Evolutionary conservation across 2,888 invertebrate species (phyloP).

Genomic region (Cactoblastis cactorum): DNA sequence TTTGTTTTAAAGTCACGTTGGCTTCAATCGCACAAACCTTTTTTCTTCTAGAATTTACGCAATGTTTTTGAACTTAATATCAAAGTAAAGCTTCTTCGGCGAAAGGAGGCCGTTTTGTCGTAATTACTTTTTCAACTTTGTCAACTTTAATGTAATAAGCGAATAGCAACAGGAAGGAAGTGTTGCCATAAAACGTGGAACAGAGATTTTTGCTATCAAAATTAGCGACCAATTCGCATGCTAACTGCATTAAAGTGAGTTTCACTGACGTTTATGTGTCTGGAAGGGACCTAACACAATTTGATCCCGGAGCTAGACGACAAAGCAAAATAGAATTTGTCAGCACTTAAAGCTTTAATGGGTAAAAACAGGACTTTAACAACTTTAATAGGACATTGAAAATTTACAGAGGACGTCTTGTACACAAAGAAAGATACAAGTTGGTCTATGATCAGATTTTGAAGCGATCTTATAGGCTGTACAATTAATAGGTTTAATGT

Average conservation of each 20-base stretch:
- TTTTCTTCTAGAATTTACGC: no score
- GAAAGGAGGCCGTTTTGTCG: conserved; percentile 1
- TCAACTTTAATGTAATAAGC: no score
- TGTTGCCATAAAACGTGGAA: neutral
- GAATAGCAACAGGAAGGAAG: conserved; percentile 5
- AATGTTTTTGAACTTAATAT: no score
- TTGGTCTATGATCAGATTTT: no score
- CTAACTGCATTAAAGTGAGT: conserved; percentile 10
- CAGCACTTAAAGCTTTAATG: neutral
- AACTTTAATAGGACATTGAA: neutral
- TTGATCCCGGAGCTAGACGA: neutral
- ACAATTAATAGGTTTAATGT: no score
- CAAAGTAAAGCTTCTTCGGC: no score
- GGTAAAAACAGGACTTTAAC: neutral
- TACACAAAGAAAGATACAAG: neutral
- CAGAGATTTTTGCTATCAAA: neutral
- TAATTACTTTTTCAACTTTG: neutral
- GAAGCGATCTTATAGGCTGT: no score
- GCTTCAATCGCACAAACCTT: neutral
- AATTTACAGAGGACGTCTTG: neutral
- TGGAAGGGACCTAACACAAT: conserved; percentile 5
- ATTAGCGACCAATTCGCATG: conserved; percentile 1
- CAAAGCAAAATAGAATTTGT: neutral
- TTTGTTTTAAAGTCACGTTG: neutral
- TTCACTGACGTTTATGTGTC: conserved; percentile 4